Evolutionary conservation across 2,113 vertebrate species (phyloP).

Genomic region (Ancistrus triradiatus): DNA sequence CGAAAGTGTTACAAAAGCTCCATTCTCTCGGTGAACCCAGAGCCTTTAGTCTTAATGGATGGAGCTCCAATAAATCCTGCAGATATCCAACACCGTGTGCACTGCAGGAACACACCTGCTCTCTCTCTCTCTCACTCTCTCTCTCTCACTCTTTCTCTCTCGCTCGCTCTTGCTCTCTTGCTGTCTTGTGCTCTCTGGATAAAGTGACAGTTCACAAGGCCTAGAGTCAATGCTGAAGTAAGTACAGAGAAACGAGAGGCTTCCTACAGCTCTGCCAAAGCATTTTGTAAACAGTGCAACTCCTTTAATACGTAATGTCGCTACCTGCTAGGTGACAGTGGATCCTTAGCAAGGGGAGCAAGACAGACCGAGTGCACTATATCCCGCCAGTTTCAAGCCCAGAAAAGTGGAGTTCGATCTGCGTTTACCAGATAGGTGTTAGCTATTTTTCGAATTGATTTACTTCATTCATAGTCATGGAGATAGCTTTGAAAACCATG

Average conservation of each 20-base stretch:
- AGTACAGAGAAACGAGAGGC: background rate
- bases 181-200: background rate
- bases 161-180: slow-evolving; percentile 2
- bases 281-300: slow-evolving; percentile 13
- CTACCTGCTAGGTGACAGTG: background rate
- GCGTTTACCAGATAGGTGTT: too few relatives aligned
- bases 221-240: background rate
- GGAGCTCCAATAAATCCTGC: slow-evolving; percentile 45
- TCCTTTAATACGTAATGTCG: slow-evolving; percentile 3
- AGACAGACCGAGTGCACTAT: too few relatives aligned
- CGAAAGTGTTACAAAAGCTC: background rate
- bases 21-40: slow-evolving; percentile 31
- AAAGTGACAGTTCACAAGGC: background rate
- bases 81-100: slow-evolving; percentile 32
- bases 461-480: too few relatives aligned
- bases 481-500: too few relatives aligned
- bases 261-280: background rate
- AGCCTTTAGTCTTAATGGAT: slow-evolving; percentile 49
- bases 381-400: too few relatives aligned
- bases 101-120: slow-evolving; percentile 51
- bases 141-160: background rate
- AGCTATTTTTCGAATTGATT: too few relatives aligned
- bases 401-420: too few relatives aligned
- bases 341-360: background rate
- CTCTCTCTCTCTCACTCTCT: background rate